Evolutionary conservation across 1,140 invertebrate species (phyloP).

Genomic region (Pantala flavescens): DNA sequence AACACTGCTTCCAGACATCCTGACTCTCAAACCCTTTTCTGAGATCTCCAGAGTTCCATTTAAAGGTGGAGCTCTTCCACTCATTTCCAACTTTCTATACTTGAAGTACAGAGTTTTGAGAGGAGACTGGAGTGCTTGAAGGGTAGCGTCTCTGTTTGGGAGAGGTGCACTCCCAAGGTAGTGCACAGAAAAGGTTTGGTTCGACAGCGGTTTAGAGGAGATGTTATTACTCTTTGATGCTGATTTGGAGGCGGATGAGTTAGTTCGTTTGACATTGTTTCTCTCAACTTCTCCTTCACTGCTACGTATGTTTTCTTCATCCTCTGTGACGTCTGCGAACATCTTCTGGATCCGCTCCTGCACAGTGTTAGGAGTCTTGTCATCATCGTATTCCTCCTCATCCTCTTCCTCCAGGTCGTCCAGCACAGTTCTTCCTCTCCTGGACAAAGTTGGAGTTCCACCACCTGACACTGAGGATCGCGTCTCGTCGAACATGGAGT

Average conservation of each 20-base stretch:
- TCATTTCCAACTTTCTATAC: conserved; percentile 39
- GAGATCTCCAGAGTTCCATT: conserved; percentile 57
- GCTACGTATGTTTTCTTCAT: conserved; percentile 31
- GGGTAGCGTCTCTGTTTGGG: conserved; percentile 64
- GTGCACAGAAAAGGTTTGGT: conserved; percentile 53
- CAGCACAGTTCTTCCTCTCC: background rate
- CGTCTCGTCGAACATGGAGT: conserved; percentile 66
- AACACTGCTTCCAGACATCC: conserved; percentile 39
- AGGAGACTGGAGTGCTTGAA: conserved; percentile 70
- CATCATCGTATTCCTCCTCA: conserved; percentile 11
- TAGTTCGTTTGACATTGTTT: conserved; percentile 11
- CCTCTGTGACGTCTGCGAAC: conserved; percentile 68
- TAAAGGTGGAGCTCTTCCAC: conserved; percentile 31
- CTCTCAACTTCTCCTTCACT: background rate
- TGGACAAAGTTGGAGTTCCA: background rate
- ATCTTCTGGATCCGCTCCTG: conserved; percentile 76
- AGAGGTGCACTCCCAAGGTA: conserved; percentile 72
- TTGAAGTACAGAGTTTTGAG: conserved; percentile 65
- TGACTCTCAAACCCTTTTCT: conserved; percentile 52
- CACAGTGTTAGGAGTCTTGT: conserved; percentile 54
- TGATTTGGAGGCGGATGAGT: background rate
- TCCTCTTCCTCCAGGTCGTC: background rate
- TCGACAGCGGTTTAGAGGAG: background rate
- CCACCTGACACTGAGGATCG: conserved; percentile 28
- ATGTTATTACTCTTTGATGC: background rate